Evolutionary conservation across 2,888 invertebrate genomes (phyloP), one percentile per base, ranked within the genome.

Genomic region (Altica lythri): DNA sequence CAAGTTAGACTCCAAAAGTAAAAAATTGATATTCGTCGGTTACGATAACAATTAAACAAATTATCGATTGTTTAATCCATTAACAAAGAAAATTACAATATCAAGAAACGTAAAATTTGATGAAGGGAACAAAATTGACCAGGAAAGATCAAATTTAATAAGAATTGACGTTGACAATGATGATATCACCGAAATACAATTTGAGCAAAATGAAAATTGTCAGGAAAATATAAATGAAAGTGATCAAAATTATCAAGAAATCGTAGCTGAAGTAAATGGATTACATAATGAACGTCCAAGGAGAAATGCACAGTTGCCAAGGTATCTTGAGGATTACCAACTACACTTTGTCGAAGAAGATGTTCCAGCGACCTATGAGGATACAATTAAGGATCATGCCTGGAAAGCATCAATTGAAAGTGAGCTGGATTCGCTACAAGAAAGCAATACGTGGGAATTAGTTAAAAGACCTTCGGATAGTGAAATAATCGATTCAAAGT

Each of bases 21-120:
- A 45, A 19, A 46, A 43, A 34, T 10, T 42, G 8, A 42, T 46
- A 14, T 35, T 55, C 9, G 46, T 55, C 9, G 55, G 55, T 2
- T 55, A 55, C 42, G 42, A 50, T 1, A 18, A 35, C 5, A 35
- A 46, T 19, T 32, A 38, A 1, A 40, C 8, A 2, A 42, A 47
- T 16, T 53, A 43, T 35, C 43, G 48, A 25, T 17, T 53, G 6
- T 50, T 19, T 19, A 14, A 49, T 14, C 5, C 18, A 19, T 12
- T 2, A 1, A 37, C 18, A 3, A 29, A 32, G n/a, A 40, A 29
- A 34, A 53, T 47, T n/a, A 34, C 34, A 35, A 5, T 4, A 4
- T 4, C 4, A 22, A 22, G 22, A 22, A 22, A 22, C 8, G 22
- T 22, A 22, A 8, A 5, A 5, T 22, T 22, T 22, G 22, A 22